Evolutionary conservation across 2,888 invertebrate species (phyloP).

Genomic region (Apodemia mormo): DNA sequence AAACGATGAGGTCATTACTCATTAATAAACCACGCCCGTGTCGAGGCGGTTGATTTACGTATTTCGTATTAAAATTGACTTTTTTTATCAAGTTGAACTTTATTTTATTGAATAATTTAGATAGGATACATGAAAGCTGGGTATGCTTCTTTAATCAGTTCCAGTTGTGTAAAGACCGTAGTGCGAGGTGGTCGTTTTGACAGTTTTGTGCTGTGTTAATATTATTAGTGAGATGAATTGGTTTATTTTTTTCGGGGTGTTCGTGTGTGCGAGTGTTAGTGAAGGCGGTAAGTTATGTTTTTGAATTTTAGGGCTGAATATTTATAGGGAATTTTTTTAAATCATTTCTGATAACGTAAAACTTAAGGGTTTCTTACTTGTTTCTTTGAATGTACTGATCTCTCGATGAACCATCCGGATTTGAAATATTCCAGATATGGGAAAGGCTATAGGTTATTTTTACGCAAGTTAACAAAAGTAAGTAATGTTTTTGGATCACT

Average conservation of each 20-base stretch:
- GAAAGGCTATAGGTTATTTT: too few relatives aligned
- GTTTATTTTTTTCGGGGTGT: slow-evolving; percentile 51
- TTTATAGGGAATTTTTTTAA: too few relatives aligned
- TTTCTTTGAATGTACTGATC: too few relatives aligned
- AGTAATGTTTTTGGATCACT: too few relatives aligned
- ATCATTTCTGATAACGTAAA: too few relatives aligned
- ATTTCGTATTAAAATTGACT: slow-evolving; percentile 10
- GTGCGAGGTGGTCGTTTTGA: slow-evolving; percentile 49
- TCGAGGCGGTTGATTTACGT: background rate
- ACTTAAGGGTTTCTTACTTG: too few relatives aligned
- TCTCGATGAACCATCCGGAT: too few relatives aligned
- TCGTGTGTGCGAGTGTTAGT: slow-evolving; percentile 55
- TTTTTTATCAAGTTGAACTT: slow-evolving; percentile 15
- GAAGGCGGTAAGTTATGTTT: slow-evolving; percentile 56
- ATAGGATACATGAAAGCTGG: slow-evolving; percentile 14
- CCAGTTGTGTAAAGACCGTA: slow-evolving; percentile 56
- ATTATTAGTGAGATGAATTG: slow-evolving; percentile 65
- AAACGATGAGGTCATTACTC: slow-evolving; percentile 15
- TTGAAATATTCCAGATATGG: too few relatives aligned
- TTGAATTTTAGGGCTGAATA: background rate
- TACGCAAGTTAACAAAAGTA: too few relatives aligned
- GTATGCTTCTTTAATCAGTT: slow-evolving; percentile 28
- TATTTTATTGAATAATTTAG: slow-evolving; percentile 10
- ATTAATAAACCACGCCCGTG: background rate
- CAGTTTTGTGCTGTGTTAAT: slow-evolving; percentile 54